Conservation (phyloP, 92 coral and sea anemone genomes). For the Porites divaricata region DNA sequence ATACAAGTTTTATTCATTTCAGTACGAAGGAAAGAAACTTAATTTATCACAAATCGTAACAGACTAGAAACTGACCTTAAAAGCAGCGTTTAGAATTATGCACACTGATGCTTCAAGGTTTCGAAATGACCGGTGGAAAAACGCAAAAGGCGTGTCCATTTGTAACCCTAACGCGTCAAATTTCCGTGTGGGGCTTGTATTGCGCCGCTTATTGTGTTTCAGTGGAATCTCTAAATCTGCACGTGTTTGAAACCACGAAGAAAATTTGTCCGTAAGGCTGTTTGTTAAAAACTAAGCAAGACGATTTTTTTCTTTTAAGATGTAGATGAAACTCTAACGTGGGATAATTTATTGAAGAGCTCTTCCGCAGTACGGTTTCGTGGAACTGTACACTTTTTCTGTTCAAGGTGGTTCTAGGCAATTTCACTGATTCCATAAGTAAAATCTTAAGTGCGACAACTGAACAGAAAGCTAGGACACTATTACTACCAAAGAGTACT, state of each 20-base stretch:
- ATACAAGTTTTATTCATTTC: conserved; percentile 19
- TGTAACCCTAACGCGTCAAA: neutral
- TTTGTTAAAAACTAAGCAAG: too few relatives aligned
- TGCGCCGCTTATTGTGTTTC: neutral
- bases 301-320: too few relatives aligned
- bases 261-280: too few relatives aligned
- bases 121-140: neutral
- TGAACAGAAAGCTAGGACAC: too few relatives aligned
- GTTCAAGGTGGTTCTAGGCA: too few relatives aligned
- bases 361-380: neutral
- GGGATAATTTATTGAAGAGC: neutral
- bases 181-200: neutral
- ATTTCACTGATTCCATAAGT: neutral
- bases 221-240: neutral
- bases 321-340: neutral
- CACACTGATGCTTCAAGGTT: neutral
- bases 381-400: neutral
- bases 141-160: neutral
- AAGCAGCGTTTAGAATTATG: too few relatives aligned
- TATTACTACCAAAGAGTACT: too few relatives aligned
- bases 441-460: too few relatives aligned
- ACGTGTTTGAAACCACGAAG: neutral
- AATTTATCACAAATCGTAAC: neutral
- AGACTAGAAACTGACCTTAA: neutral
- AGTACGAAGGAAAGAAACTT: neutral